phyloP scores from a whole-genome alignment of 2,888 invertebrate species.

The Papilio elwesi region DNA sequence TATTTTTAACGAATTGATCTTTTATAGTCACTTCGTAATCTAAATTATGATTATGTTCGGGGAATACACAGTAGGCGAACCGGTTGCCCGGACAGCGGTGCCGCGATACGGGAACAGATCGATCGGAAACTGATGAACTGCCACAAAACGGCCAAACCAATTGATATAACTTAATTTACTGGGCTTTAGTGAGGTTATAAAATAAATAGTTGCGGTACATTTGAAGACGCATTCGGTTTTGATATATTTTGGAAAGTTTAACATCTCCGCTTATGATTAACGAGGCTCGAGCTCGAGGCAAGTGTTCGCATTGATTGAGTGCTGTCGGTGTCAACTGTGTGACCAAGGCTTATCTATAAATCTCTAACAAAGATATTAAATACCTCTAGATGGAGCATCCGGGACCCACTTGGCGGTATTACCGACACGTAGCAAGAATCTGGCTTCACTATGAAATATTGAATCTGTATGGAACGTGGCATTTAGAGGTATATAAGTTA shows the following conservation, averaged over 20 bases:
- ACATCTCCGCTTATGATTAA: constrained; percentile 15
- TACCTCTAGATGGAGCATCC: too few species aligned
- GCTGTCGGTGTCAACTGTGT: not conserved
- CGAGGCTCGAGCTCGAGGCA: not conserved
- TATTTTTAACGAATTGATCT: constrained; percentile 37
- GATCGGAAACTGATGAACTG: constrained; percentile 6
- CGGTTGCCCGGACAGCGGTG: constrained; percentile 26
- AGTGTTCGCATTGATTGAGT: not conserved
- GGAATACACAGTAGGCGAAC: constrained; percentile 20
- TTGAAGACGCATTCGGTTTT: constrained; percentile 23
- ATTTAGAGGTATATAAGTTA: too few species aligned
- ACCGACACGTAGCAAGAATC: too few species aligned
- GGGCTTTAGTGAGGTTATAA: constrained; percentile 16
- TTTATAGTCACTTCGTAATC: constrained; percentile 34
- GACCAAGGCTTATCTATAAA: not conserved
- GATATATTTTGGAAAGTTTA: constrained; percentile 27
- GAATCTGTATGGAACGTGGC: too few species aligned
- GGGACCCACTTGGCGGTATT: too few species aligned
- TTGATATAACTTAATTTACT: constrained; percentile 36
- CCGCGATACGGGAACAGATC: not conserved
- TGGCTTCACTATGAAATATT: too few species aligned
- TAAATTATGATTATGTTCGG: constrained; percentile 34
- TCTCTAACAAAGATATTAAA: too few species aligned
- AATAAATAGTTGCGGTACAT: constrained; percentile 33
- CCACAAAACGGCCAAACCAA: not conserved